Evolutionary conservation across 1,140 invertebrate genomes (phyloP), one percentile per base, ranked within the genome.

Genomic region (Odontomachus brunneus): DNA sequence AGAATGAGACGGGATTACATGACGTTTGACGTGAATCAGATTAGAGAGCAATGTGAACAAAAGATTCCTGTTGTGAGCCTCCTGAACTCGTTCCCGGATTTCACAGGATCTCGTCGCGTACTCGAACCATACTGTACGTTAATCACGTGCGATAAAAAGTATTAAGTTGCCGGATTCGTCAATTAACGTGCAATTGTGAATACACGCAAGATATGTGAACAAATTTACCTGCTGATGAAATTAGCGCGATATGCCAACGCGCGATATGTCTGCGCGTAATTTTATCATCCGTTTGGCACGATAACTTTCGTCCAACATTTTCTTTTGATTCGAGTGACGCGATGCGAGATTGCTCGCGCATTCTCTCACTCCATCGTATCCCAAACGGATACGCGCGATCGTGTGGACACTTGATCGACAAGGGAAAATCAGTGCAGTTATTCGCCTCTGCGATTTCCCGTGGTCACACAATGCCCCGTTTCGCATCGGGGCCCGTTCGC

Each of bases 401-500:
- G 19, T 55, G 19, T 55, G 38, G 55, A 55, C n/a, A 26, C 53
- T 65, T 75, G n/a, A 29, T 22, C n/a, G 51, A 80, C 15, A 11
- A 44, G n/a, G n/a, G 5, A 7, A 29, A 48, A 48, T 73, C 17
- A n/a, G 33, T 12, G 4, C n/a, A 57, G 15, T 38, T 22, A 29
- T 33, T 71, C 83, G 57, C 38, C 60, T 78, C 49, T 49, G 75
- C 65, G 72, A 82, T 59, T 87, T 38, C 24, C 48, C 38, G 67
- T 22, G 38, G 3, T 49, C 51, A 14, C 51, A 14, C 29, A 11
- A 74, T 33, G 29, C 57, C 24, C 51, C 73, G 51, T 72, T 83
- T 51, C 38, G 9, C 38, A 26, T 83, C 63, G 48, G 26, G 57
- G 59, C 59, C 55, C 63, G 71, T 85, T 88, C 59, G 71, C 86